Evolutionary conservation across 2,113 vertebrate species (phyloP), one percentile per base, ranked within the genome.

Genomic region (Megatriorchis doriae): DNA sequence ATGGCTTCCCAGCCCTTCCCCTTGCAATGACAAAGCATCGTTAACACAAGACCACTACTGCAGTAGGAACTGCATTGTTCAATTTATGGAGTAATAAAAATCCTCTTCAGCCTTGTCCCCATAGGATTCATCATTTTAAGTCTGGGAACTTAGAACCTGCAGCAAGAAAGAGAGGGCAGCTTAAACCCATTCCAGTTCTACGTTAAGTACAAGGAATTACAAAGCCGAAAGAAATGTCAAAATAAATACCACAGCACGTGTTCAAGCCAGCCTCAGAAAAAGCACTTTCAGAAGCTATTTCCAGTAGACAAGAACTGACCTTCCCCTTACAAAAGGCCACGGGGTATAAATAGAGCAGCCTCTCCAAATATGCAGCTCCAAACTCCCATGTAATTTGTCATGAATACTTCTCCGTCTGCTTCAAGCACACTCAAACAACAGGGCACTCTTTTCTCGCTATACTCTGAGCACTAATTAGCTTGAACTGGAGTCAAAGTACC

Each of bases 261-360:
- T 55, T 73, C 65, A 45, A 55, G 74, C 55, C 80, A 61, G 81
- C 48, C 48, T 53, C 6, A 22, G 32, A 88, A 81, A 36, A 92
- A 70, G 36, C 79, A 58, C 74, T 91, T 81, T 93, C 40, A 80
- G 88, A 52, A 86, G 94, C 66, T 91, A 74, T 86, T 90, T 78
- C 45, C 91, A 94, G 93, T 5, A 86, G 86, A 70, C 55, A 9
- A 55, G 94, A 78, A 70, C 78, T 86, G 93, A 94, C 94, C 93
- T 91, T 95, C 66, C 93, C 87, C 84, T 77, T 43, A 9, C 2
- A 38, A 91, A 90, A 94, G 75, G 85, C 92, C 90, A 94, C 19
- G 1, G 80, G 84, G 58, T 88, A 85, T 66, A 85, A 96, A 91
- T 5, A 86, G 87, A 85, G 81, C 92, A 85, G 94, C 42, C 87